phyloP scores from a whole-genome alignment of 2,113 vertebrate species.

The Piprites chloris region DNA sequence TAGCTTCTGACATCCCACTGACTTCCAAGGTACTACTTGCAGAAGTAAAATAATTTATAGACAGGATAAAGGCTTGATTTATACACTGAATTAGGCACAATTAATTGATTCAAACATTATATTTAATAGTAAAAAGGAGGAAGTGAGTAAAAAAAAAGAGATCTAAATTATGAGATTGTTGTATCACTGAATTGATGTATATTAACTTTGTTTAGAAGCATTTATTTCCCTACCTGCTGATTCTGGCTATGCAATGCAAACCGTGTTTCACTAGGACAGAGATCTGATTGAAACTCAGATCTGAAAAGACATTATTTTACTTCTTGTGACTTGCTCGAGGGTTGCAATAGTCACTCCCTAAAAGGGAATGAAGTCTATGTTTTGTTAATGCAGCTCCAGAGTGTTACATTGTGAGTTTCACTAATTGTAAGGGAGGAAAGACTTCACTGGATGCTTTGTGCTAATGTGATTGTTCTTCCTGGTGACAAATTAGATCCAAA shows the following conservation, averaged over 20 bases:
- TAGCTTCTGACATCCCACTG: not conserved
- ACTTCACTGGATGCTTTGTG: not conserved
- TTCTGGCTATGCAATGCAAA: not conserved
- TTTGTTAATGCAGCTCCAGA: not conserved
- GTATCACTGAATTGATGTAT: not conserved
- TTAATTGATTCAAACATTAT: not conserved
- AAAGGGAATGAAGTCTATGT: not conserved
- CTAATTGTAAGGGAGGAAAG: not conserved
- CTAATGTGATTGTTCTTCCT: not conserved
- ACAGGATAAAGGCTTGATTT: not conserved
- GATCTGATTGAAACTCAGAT: not conserved
- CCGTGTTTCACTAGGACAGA: not conserved
- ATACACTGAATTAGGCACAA: not conserved
- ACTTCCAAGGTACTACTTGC: not conserved
- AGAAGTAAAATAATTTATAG: not conserved
- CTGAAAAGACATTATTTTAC: not conserved
- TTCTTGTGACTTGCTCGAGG: not conserved
- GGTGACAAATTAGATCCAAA: constrained; percentile 69
- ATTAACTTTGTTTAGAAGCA: not conserved
- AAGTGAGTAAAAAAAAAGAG: not conserved
- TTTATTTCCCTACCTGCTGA: not conserved
- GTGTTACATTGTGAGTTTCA: not conserved
- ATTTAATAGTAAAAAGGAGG: not conserved
- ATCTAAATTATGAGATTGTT: not conserved
- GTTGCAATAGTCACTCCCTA: not conserved